Percentiles rank a stretch among this genome's conserved stretches.
Conservation (phyloP, 1,140 invertebrate genomes). For the Brachionus paranguensis region DNA sequence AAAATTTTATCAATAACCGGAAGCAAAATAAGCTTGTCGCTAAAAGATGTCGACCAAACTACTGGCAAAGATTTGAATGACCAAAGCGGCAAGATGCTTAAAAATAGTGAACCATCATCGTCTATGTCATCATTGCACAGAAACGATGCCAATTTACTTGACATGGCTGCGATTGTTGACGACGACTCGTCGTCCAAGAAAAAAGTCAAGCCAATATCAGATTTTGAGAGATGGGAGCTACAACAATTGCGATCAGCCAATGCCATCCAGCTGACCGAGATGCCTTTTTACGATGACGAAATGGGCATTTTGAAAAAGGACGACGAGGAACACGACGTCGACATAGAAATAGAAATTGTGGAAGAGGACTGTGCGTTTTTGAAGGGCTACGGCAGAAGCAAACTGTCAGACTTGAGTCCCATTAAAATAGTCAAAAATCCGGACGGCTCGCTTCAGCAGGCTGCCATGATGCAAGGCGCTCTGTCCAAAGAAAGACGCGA, state of each 20-base stretch:
- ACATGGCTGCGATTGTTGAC: background rate
- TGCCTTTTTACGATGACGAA: conserved; percentile 60
- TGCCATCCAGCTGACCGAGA: conserved; percentile 55
- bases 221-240: conserved; percentile 75
- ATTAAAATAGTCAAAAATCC: conserved; percentile 97
- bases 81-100: conserved; percentile 47
- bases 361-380: conserved; percentile 97
- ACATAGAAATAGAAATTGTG: conserved; percentile 96
- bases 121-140: conserved; percentile 56
- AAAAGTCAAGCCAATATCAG: conserved; percentile 71
- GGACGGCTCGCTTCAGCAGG: conserved; percentile 89
- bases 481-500: conserved; percentile 85
- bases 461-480: conserved; percentile 98
- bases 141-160: conserved; percentile 67
- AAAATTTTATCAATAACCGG: conserved; percentile 68
- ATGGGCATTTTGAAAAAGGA: conserved; percentile 55
- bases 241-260: conserved; percentile 75
- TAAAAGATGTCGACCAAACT: conserved; percentile 96
- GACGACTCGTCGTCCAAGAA: conserved; percentile 55
- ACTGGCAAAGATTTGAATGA: conserved; percentile 88
- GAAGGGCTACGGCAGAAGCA: conserved; percentile 61
- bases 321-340: conserved; percentile 69
- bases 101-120: conserved; percentile 43
- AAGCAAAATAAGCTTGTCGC: conserved; percentile 88
- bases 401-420: conserved; percentile 81